These are phyloP conservation scores for Triplophysa tibetana DNA, from an alignment of 2,113 vertebrate species.

Conservation along the genomic window DNA sequence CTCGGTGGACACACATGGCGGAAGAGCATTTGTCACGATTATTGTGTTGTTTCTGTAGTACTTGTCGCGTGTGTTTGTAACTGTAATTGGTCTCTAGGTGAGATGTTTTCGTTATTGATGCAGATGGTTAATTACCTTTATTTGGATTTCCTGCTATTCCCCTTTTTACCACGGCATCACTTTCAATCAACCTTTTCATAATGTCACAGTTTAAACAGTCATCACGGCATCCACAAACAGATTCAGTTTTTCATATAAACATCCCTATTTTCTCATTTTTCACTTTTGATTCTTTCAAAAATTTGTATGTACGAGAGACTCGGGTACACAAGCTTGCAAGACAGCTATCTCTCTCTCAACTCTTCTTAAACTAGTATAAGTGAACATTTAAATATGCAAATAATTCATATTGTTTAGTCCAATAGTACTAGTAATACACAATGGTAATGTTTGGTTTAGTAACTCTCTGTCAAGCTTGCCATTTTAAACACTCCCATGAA, in stretches of 20 bases:
- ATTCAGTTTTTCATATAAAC: background rate
- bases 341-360: background rate
- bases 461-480: background rate
- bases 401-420: too few relatives aligned
- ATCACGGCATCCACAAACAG: background rate
- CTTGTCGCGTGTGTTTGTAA: conserved; percentile 23
- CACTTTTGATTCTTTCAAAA: too few relatives aligned
- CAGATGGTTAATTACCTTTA: conserved; percentile 28
- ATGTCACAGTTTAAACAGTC: background rate
- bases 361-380: too few relatives aligned
- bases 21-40: background rate
- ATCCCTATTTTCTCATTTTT: too few relatives aligned
- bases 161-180: background rate
- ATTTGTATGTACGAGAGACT: background rate
- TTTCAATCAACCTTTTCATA: conserved; percentile 26
- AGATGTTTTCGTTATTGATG: conserved; percentile 24
- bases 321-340: background rate
- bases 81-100: conserved; percentile 39
- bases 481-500: conserved; percentile 10
- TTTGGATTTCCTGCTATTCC: conserved; percentile 1
- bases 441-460: too few relatives aligned
- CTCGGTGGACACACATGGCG: background rate
- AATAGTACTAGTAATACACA: background rate
- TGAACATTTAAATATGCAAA: too few relatives aligned
- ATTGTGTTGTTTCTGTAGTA: conserved; percentile 14